phyloP scores from a whole-genome alignment of 2,888 invertebrate genomes.

The Serrognathus titanus region DNA sequence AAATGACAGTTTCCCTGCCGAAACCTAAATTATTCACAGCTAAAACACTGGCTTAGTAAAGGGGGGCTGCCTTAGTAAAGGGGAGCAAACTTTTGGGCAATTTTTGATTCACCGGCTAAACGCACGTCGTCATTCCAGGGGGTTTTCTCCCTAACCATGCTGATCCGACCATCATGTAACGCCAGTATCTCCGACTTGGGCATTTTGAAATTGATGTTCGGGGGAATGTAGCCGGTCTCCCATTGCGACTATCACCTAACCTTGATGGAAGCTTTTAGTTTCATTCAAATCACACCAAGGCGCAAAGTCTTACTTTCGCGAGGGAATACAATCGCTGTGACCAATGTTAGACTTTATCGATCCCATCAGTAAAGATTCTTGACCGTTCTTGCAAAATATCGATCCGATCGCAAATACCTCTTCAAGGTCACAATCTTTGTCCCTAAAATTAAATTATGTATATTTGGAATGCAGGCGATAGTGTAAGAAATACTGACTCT shows the following conservation, averaged over 20 bases:
- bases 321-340: constrained; percentile 71
- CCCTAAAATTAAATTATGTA: constrained; percentile 13
- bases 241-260: constrained; percentile 64
- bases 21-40: constrained; percentile 84
- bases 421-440: constrained; percentile 85
- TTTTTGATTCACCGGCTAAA: constrained; percentile 56
- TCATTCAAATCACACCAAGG: neutral
- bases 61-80: no score
- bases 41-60: neutral
- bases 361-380: constrained; percentile 78
- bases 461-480: no score
- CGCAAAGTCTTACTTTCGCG: neutral
- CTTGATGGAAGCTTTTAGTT: neutral
- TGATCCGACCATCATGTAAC: constrained; percentile 58
- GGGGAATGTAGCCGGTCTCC: constrained; percentile 75
- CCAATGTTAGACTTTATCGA: constrained; percentile 94
- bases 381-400: constrained; percentile 70
- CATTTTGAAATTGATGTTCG: constrained; percentile 73
- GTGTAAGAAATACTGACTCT: no score
- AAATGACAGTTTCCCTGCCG: constrained; percentile 80
- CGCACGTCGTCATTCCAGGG: constrained; percentile 64
- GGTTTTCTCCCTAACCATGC: constrained; percentile 70
- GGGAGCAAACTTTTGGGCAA: neutral
- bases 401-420: constrained; percentile 81
- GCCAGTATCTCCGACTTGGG: constrained; percentile 56